Evolutionary conservation across 2,797 vertebrate species (phyloP), one percentile per base, ranked within the genome.

Genomic region (Triplophysa bombifrons): DNA sequence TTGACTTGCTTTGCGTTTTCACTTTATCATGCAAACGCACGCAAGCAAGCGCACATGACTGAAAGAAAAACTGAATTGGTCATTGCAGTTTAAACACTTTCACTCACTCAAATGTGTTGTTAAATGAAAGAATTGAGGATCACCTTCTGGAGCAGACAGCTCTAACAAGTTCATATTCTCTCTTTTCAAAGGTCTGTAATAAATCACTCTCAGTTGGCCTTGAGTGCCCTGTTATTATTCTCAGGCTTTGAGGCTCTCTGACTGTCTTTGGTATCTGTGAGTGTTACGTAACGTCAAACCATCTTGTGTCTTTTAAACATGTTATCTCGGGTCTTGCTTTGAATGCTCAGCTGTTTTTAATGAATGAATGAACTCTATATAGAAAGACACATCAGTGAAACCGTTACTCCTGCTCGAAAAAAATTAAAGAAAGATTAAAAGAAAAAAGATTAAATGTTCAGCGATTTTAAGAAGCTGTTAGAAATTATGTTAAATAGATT

Each of bases 241-340:
- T 72, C 58, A 17, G 67, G 13, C 44, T 46, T 22, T 34, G 4
- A 19, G 10, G 4, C 44, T 38, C 27, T 61, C 75, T 50, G 41
- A 22, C 76, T 7, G 27, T 71, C 67, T 80, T 44, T 74, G 44
- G 34, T 80, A 61, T 53, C 64, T 63, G 78, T 44, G 55, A 22
- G 44, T 63, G 60, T 74, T 74, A 74, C 44, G 64, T 80, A 80
- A 80, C 16, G 8, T 69, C 53, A 68, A 69, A 74, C n/a, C 71
- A n/a, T 74, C 34, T 46, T 22, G 8, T n/a, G 64, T 53, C n/a
- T 4, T 64, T 53, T 22, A 41, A 71, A 72, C 20, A 27, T 27
- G n/a, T 65, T 27, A 34, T 76, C 51, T 74, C 41, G 16, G 48
- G n/a, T n/a, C 65, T 19, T 2, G 12, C 60, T 74, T 66, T 44